Evolutionary conservation across 2,797 vertebrate genomes (phyloP), one percentile per base, ranked within the genome.

Genomic region (Rhynchotus rufescens): DNA sequence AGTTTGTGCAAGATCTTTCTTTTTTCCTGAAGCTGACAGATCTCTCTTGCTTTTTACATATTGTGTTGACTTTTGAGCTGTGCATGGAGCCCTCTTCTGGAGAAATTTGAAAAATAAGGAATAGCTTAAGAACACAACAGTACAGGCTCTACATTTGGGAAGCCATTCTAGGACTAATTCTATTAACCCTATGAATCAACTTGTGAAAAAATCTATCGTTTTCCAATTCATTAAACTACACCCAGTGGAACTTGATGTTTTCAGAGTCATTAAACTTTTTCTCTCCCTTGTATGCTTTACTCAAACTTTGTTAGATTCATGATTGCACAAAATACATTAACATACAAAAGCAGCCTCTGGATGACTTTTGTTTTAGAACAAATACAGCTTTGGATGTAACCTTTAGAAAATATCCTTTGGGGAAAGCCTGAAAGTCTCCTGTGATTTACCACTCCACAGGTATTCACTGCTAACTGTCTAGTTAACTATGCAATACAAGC

Each of bases 61-160:
- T 92, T 45, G 65, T 75, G 38, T 89, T 94, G 62, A 69, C 84
- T 96, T 98, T 97, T 93, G 94, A 45, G 94, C 96, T 98, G 98
- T 95, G 75, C 85, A 95, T 96, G 97, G 98, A 96, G 98, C 98
- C 98, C 98, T 98, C 98, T 98, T 98, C 98, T 98, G 98, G 98
- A 98, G 97, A 96, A 94, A 96, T 56, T 30, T 80, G 79, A 86
- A 88, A 96, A 95, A 83, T 87, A 32, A 84, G 86, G n/a, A 25
- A 51, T 34, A 92, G 56, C 69, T 89, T 44, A 54, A 78, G 60
- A 79, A 79, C 79, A 34, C 80, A 96, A 66, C 67, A 89, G 10
- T 15, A 6, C 73, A 22, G 10, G 49, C 60, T 95, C 32, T 45
- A 28, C 22, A n/a, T 57, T 56, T 92, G 12, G 26, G 17, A 60